These are phyloP conservation scores for Holacanthus passer DNA, from an alignment of 2,113 vertebrate species.

Conservation along the genomic window DNA sequence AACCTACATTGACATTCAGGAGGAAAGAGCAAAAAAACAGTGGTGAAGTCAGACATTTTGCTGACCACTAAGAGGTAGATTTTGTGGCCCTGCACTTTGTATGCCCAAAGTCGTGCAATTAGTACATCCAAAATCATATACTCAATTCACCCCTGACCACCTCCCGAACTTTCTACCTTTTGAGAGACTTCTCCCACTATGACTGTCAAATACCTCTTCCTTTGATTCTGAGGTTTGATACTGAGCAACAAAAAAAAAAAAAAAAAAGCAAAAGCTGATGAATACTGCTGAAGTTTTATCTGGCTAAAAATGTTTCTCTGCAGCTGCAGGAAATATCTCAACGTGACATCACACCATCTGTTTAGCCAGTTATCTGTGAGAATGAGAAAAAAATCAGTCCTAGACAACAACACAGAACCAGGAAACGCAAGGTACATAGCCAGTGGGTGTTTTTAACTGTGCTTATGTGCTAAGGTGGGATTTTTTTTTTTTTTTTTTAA, in stretches of 20 bases:
- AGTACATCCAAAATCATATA: not conserved
- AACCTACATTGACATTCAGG: no score
- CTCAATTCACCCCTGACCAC: not conserved
- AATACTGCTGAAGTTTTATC: not conserved
- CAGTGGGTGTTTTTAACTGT: constrained; percentile 4
- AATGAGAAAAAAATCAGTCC: not conserved
- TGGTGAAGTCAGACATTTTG: no score
- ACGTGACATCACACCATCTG: constrained; percentile 19
- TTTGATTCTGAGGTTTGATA: not conserved
- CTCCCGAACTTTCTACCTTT: not conserved
- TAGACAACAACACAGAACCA: not conserved
- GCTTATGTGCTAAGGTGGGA: not conserved
- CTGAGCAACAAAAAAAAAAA: not conserved
- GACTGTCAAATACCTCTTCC: not conserved
- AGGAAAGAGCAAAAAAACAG: not conserved
- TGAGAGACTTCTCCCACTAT: not conserved
- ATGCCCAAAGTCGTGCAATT: not conserved
- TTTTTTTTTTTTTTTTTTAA: not conserved
- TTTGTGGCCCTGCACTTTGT: not conserved
- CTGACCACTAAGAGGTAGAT: no score
- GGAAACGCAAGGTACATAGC: not conserved
- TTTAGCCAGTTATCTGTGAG: constrained; percentile 10
- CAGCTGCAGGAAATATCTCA: constrained; percentile 17
- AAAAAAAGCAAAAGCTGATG: not conserved
- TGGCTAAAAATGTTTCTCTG: not conserved